Evolutionary conservation across 2,888 invertebrate genomes (phyloP).

Genomic region (Caenorhabditis sp.): DNA sequence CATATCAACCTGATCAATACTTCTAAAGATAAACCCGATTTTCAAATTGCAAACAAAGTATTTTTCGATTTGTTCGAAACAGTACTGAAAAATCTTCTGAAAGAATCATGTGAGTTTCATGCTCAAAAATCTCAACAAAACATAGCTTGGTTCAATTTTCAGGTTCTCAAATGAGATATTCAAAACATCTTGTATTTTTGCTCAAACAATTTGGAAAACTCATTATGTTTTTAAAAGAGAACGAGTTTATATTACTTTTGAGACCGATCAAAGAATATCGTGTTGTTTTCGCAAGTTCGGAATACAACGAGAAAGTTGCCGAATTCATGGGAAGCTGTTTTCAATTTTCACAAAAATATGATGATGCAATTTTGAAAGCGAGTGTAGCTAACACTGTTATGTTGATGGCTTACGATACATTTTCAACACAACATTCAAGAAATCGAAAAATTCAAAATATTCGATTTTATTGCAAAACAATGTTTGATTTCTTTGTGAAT

Average conservation of each 20-base stretch:
- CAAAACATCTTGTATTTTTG: background rate
- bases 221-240: background rate
- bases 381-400: background rate
- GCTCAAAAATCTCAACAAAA: background rate
- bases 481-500: background rate
- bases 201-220: background rate
- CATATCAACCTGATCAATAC: background rate
- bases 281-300: background rate
- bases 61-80: background rate
- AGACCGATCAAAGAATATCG: background rate
- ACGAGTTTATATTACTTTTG: background rate
- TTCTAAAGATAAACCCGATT: background rate
- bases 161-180: background rate
- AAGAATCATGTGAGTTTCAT: background rate
- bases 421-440: background rate
- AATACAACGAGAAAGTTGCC: background rate
- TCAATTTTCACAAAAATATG: background rate
- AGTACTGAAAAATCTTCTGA: background rate
- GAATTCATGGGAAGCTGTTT: background rate
- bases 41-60: background rate
- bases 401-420: background rate
- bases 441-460: background rate
- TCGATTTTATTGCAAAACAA: background rate
- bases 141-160: background rate
- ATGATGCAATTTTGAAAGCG: background rate